phyloP scores from a whole-genome alignment of 2,113 vertebrate species.

The Ramphastos sulfuratus region DNA sequence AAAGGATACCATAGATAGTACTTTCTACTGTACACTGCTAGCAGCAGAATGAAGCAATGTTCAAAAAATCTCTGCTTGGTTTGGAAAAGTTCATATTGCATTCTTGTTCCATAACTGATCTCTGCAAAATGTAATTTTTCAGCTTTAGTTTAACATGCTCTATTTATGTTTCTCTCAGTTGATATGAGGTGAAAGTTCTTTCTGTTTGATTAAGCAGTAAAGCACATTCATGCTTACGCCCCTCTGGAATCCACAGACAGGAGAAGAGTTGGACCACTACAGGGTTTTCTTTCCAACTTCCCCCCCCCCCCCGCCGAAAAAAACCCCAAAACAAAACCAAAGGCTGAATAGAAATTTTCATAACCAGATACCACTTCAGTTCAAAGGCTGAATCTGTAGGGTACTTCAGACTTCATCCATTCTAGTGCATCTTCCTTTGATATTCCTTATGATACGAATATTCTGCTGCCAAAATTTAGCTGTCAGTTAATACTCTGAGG shows the following conservation, averaged over 20 bases:
- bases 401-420: background rate
- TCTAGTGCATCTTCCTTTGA: background rate
- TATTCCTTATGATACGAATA: background rate
- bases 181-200: background rate
- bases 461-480: background rate
- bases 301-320: too few relatives aligned
- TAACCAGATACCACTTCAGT: background rate
- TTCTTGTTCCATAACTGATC: background rate
- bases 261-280: background rate
- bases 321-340: background rate
- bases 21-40: background rate
- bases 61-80: background rate
- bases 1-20: background rate
- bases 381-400: background rate
- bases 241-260: background rate
- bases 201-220: background rate
- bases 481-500: background rate
- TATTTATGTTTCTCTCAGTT: background rate
- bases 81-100: background rate
- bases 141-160: background rate
- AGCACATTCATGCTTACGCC: background rate
- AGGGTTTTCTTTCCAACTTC: background rate
- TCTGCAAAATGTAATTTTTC: background rate
- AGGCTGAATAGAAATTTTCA: background rate
- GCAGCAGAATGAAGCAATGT: background rate